Base-by-base conservation (phyloP, 2,797 vertebrate species). In the Crocodylus rhombifer region DNA sequence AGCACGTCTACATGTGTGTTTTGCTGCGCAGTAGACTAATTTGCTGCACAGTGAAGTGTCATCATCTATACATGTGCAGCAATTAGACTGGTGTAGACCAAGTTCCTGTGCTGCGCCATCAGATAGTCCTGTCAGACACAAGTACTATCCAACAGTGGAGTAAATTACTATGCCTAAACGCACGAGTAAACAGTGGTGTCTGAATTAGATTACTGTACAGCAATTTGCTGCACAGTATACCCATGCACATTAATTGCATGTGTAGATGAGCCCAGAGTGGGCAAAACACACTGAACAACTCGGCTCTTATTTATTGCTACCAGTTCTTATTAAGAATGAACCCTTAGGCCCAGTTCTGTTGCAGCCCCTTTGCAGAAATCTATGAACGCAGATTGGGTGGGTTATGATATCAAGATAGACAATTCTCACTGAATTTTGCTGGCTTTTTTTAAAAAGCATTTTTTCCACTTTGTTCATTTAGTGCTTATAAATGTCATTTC, bases 401-500 rank as follows among this genome's bases (percentile, higher is more conserved):
- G 84, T 14, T 89, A 62, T 95, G 92, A 88, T 86, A 91, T 91
- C 58, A 74, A 33, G 33, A 28, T 60, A 88, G 69, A 71, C 90
- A 14, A 33, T 92, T 94, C 93, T 65, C 57, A 55, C 51, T 93
- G 88, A 79, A 25, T 93, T 91, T 90, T 88, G 4, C 21, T 91
- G 62, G 65, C 17, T 89, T 95, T 63, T 58, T 77, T 87, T 86
- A 84, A 90, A 95, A 92, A 61, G 76, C 93, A 30, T 85, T 93
- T 90, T 20, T 95, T 89, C 88, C 56, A 83, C 75, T 61, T 28
- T 92, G 71, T 83, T 95, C 2, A 0, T 92, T 95, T 85, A 96
- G 79, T 92, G 92, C 93, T 94, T 80, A 77, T 90, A 95, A 97
- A 96, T 90, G 82, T 95, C 88, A 95, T 67, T 92, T 88, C 61